Evolutionary conservation across 2,113 vertebrate genomes (phyloP).

Genomic region (Aramus guarauna): DNA sequence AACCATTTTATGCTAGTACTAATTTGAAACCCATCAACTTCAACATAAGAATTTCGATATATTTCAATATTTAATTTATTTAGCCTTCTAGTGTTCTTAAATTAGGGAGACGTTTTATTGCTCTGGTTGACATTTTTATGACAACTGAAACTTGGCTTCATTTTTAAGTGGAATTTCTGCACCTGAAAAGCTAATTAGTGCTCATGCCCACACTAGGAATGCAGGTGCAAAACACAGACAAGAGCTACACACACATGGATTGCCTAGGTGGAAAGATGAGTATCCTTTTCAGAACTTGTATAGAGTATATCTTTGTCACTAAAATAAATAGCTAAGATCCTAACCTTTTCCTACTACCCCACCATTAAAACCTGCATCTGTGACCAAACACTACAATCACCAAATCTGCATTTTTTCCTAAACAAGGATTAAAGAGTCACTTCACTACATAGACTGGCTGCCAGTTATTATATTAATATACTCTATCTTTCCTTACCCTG

Average conservation of each 20-base stretch:
- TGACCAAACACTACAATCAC: fast-evolving
- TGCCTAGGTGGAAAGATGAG: background rate
- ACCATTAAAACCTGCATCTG: background rate
- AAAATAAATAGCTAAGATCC: background rate
- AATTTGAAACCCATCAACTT: background rate
- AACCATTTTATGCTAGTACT: background rate
- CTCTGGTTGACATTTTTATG: slow-evolving; percentile 14
- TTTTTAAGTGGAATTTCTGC: background rate
- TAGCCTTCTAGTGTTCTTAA: slow-evolving; percentile 22
- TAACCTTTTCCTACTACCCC: background rate
- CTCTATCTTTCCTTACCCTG: background rate
- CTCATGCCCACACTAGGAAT: background rate
- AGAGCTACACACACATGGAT: background rate
- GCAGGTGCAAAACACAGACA: background rate
- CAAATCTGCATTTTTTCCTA: background rate
- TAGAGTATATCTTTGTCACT: background rate
- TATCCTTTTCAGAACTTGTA: background rate
- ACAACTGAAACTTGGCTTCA: background rate
- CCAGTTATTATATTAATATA: background rate
- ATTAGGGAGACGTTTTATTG: slow-evolving; percentile 12
- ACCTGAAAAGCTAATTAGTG: background rate
- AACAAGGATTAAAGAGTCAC: background rate
- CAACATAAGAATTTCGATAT: background rate
- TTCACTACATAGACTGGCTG: background rate
- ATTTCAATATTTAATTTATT: slow-evolving; percentile 43